A percentile compares a stretch with the other conserved stretches of the same genome.
These are phyloP conservation scores for Lophius americanus DNA, from an alignment of 2,797 vertebrate species.

Conservation along the genomic window DNA sequence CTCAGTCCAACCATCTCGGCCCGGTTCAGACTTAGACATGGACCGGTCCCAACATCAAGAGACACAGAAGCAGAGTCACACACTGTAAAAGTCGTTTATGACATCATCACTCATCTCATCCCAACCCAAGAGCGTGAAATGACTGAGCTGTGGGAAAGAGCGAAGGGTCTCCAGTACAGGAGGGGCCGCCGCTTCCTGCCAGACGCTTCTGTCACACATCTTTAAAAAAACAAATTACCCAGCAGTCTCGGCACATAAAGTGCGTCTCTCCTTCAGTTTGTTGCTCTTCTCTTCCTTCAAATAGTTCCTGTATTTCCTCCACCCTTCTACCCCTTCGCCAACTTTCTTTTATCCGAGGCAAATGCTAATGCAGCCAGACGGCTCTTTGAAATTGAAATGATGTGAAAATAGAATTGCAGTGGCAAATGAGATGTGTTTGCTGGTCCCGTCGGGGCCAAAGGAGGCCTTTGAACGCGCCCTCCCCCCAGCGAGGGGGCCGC, in stretches of 20 bases:
- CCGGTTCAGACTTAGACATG: too few relatives aligned
- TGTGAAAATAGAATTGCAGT: slow-evolving; percentile 80
- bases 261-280: slow-evolving; percentile 7
- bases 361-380: slow-evolving; percentile 76
- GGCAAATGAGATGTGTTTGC: slow-evolving; percentile 80
- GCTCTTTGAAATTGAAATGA: slow-evolving; percentile 86
- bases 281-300: slow-evolving; percentile 25
- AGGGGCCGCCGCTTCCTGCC: too few relatives aligned
- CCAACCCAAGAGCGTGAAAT: neutral
- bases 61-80: too few relatives aligned
- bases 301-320: slow-evolving; percentile 20
- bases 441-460: slow-evolving; percentile 61
- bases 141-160: neutral
- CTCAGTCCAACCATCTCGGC: too few relatives aligned
- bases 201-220: too few relatives aligned
- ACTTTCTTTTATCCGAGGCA: slow-evolving; percentile 67
- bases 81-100: too few relatives aligned
- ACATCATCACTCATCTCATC: too few relatives aligned
- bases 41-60: too few relatives aligned
- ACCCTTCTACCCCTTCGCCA: slow-evolving; percentile 48
- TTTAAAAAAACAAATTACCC: neutral
- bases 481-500: slow-evolving; percentile 51
- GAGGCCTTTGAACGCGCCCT: slow-evolving; percentile 71
- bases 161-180: too few relatives aligned
- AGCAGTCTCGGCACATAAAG: slow-evolving; percentile 23